Percentiles rank a stretch among this genome's conserved stretches.
These are phyloP conservation scores for Zonotrichia albicollis DNA, from an alignment of 2,797 vertebrate genomes.

Conservation along the genomic window DNA sequence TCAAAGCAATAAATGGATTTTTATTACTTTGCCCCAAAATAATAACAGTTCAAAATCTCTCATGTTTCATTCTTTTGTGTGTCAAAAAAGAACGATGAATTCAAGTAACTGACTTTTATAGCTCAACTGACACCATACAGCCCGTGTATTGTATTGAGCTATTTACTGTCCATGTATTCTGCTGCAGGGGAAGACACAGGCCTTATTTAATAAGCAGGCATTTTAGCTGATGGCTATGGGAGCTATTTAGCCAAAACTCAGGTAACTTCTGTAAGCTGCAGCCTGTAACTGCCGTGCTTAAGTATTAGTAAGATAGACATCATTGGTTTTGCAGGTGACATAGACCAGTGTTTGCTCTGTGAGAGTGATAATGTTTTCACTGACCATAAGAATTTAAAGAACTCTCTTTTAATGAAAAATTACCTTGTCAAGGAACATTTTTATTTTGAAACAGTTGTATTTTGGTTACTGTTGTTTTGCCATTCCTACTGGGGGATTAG, in stretches of 20 bases:
- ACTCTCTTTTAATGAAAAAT: neutral
- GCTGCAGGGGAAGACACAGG: neutral
- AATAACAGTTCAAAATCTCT: neutral
- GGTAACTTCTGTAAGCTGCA: neutral
- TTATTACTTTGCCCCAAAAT: neutral
- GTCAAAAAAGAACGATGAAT: neutral
- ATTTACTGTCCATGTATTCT: neutral
- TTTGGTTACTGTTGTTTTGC: neutral
- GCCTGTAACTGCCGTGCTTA: neutral
- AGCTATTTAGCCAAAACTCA: neutral
- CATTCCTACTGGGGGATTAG: neutral
- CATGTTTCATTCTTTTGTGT: neutral
- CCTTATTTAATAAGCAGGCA: neutral
- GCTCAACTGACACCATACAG: neutral
- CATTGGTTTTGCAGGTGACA: fast-evolving
- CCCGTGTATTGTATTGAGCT: neutral
- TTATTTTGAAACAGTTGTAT: neutral
- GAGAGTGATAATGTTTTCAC: neutral
- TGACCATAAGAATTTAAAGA: neutral
- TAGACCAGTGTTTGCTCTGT: neutral
- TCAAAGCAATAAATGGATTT: neutral
- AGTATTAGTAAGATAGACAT: neutral
- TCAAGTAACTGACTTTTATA: neutral
- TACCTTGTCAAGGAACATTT: neutral
- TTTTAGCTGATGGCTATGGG: neutral